phyloP scores from a whole-genome alignment of 2,113 vertebrate genomes.

The Paradisaea rubra region DNA sequence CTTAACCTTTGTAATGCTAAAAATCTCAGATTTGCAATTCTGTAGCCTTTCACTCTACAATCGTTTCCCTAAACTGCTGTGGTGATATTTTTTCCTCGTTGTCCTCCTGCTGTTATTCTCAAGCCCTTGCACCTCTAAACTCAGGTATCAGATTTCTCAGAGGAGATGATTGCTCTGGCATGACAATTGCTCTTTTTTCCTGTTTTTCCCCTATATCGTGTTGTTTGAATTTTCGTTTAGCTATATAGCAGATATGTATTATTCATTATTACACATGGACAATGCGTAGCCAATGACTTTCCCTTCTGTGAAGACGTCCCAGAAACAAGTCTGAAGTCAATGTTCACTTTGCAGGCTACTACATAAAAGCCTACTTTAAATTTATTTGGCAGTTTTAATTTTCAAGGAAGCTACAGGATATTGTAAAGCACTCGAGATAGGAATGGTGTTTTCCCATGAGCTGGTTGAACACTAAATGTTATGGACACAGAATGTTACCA shows the following conservation, averaged over 20 bases:
- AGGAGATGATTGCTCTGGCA: neutral
- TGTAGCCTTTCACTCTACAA: neutral
- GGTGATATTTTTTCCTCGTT: neutral
- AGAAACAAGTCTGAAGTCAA: neutral
- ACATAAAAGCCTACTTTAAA: neutral
- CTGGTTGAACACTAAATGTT: neutral
- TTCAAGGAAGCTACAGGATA: neutral
- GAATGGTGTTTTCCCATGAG: neutral
- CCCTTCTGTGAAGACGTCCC: neutral
- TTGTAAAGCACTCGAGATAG: neutral
- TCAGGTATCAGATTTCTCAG: neutral
- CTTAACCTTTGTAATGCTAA: slow-evolving; percentile 39
- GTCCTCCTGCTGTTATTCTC: neutral
- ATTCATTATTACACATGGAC: neutral
- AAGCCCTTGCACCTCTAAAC: neutral
- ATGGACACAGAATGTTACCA: neutral
- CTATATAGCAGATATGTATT: neutral
- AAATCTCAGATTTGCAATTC: neutral
- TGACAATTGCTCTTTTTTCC: neutral
- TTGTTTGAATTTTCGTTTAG: neutral
- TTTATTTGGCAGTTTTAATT: neutral
- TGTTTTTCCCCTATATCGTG: neutral
- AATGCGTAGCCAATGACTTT: neutral
- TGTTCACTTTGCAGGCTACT: neutral
- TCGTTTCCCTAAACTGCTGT: neutral